Conservation (phyloP, 2,113 vertebrate species). For the Cyprinodon brontotheroides region DNA sequence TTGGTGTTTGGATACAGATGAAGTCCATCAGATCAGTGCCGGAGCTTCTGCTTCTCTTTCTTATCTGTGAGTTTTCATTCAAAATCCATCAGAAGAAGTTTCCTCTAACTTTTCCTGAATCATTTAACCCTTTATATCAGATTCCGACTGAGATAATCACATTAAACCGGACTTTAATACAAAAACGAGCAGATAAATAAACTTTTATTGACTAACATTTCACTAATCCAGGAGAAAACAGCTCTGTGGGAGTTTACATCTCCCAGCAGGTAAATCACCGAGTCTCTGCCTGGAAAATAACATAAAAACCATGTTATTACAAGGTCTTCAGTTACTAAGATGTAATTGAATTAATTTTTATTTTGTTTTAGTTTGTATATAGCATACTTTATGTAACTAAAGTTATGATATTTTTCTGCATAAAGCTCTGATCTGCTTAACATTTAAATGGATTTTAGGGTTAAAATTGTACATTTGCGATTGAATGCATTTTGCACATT, state of each 20-base stretch:
- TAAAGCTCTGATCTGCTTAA: too few species aligned
- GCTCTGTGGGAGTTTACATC: too few species aligned
- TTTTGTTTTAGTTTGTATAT: too few species aligned
- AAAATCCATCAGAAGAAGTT: neutral
- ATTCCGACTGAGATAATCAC: neutral
- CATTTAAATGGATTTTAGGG: neutral
- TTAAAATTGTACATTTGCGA: neutral
- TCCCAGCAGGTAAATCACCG: too few species aligned
- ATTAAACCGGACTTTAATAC: neutral
- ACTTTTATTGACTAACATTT: neutral
- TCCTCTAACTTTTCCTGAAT: neutral
- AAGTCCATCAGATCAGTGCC: neutral
- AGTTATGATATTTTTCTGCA: too few species aligned
- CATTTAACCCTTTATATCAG: neutral
- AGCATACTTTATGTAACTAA: too few species aligned
- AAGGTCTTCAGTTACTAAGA: too few species aligned
- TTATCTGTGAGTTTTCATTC: slow-evolving; percentile 46
- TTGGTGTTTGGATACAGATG: slow-evolving; percentile 26
- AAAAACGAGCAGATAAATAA: neutral
- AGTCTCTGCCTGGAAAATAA: too few species aligned
- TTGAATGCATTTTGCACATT: neutral
- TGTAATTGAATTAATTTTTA: too few species aligned
- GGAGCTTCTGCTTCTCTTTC: slow-evolving; percentile 29
- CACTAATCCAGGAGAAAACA: too few species aligned
- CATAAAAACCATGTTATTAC: too few species aligned